Conservation (phyloP, 2,888 invertebrate species). For the Tillus elongatus region DNA sequence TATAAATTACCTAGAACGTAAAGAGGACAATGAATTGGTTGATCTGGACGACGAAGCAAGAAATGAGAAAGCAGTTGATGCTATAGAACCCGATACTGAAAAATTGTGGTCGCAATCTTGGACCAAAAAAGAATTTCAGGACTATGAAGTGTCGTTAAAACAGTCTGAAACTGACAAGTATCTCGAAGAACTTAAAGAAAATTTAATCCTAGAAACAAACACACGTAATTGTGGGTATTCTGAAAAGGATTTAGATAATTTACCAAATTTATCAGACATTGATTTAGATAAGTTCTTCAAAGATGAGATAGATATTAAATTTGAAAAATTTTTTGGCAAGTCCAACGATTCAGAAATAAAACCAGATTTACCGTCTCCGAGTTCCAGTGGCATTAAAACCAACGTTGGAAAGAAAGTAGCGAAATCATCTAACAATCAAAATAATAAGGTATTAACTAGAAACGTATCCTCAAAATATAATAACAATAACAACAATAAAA, state of each 20-base stretch:
- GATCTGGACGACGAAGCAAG: too few relatives aligned
- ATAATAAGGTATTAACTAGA: too few relatives aligned
- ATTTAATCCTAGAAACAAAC: slow-evolving; percentile 11
- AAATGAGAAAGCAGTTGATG: too few relatives aligned
- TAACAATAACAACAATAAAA: slow-evolving; percentile 13
- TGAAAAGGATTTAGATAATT: slow-evolving; percentile 19
- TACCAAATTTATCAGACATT: slow-evolving; percentile 28
- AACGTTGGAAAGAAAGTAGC: slow-evolving; percentile 11
- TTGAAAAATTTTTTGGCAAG: slow-evolving; percentile 22
- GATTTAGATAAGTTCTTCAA: slow-evolving; percentile 28
- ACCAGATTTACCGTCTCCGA: slow-evolving; percentile 13
- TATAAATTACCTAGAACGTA: not conserved
- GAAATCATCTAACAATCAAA: slow-evolving; percentile 7
- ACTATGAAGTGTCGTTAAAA: slow-evolving; percentile 17
- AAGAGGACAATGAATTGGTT: not conserved
- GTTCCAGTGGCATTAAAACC: slow-evolving; percentile 14
- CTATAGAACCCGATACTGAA: too few relatives aligned
- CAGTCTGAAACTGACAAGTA: slow-evolving; percentile 26
- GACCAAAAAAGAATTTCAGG: slow-evolving; percentile 7
- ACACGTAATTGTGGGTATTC: slow-evolving; percentile 13
- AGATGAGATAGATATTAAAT: slow-evolving; percentile 24
- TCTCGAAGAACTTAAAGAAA: slow-evolving; percentile 20
- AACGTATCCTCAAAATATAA: slow-evolving; percentile 15
- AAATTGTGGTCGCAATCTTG: not conserved
- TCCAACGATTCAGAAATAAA: too few relatives aligned